phyloP scores from a whole-genome alignment of 2,113 vertebrate genomes.

The Excalfactoria chinensis region DNA sequence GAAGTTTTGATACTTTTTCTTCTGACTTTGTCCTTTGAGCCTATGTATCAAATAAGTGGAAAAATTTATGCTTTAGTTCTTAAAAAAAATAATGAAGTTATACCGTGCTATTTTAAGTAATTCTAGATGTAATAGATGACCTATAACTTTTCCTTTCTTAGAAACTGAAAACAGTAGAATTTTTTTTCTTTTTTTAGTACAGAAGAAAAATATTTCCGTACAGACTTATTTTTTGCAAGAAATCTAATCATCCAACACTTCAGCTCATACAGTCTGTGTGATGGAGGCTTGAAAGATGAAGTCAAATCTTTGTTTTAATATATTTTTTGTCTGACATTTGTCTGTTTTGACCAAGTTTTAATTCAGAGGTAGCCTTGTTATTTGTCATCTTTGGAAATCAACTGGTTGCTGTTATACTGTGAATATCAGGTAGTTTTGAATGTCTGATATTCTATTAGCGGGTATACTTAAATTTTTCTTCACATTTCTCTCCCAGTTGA shows the following conservation, averaged over 20 bases:
- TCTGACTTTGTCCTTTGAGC: background rate
- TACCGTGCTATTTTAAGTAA: background rate
- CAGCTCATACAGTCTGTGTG: background rate
- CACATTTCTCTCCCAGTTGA: background rate
- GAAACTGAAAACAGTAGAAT: background rate
- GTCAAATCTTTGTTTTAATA: background rate
- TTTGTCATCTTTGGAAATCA: background rate
- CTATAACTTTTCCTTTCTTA: background rate
- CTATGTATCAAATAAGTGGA: background rate
- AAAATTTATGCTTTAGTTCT: background rate
- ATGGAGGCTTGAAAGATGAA: background rate
- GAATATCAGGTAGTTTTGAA: background rate
- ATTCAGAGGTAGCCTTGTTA: background rate
- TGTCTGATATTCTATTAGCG: background rate
- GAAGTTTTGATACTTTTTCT: background rate
- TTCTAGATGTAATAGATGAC: background rate
- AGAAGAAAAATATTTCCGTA: background rate
- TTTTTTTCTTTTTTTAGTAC: background rate
- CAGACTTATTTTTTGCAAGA: background rate
- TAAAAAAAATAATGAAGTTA: background rate
- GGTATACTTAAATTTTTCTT: background rate
- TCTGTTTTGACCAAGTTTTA: background rate
- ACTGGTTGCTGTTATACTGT: background rate
- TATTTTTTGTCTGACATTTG: background rate
- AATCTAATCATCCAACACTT: no score